phyloP scores from a whole-genome alignment of 2,797 vertebrate species.

The Pelobates cultripes region DNA sequence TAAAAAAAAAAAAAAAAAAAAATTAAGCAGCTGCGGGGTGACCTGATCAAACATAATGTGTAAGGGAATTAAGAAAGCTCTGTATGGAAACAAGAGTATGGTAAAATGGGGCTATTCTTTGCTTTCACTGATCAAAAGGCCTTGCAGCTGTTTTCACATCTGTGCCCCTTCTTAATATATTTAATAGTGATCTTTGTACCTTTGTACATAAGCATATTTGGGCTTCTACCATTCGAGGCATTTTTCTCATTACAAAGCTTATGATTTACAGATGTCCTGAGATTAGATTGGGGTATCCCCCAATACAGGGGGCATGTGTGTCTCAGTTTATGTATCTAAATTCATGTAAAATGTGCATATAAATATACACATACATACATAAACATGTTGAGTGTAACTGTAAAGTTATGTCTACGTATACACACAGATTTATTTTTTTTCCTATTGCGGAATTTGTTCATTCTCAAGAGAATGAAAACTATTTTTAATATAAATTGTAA shows the following conservation, averaged over 20 bases:
- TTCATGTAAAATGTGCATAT: neutral
- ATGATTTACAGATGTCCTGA: constrained; percentile 54
- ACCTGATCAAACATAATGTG: constrained; percentile 51
- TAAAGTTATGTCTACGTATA: neutral
- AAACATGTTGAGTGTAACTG: too few relatives aligned
- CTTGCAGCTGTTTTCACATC: constrained; percentile 56
- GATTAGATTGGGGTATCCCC: constrained; percentile 37
- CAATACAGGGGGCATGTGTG: neutral
- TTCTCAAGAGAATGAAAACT: constrained; percentile 69
- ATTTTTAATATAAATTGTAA: constrained; percentile 69
- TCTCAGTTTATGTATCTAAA: neutral
- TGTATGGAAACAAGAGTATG: constrained; percentile 39
- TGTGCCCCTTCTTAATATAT: constrained; percentile 55
- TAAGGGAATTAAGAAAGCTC: constrained; percentile 48
- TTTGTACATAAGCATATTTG: constrained; percentile 50
- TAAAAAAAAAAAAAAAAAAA: too few relatives aligned
- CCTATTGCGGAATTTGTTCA: constrained; percentile 63
- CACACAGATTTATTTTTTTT: constrained; percentile 12
- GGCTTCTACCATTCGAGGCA: constrained; percentile 42
- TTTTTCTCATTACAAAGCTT: constrained; percentile 54
- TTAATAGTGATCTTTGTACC: constrained; percentile 56
- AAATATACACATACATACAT: neutral
- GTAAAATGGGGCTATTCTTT: constrained; percentile 43
- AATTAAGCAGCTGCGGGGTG: constrained; percentile 32
- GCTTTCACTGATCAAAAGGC: constrained; percentile 52